Percentiles rank a stretch among this genome's conserved stretches.
phyloP scores from a whole-genome alignment of 2,888 invertebrate genomes.

The Amorpha juglandis region DNA sequence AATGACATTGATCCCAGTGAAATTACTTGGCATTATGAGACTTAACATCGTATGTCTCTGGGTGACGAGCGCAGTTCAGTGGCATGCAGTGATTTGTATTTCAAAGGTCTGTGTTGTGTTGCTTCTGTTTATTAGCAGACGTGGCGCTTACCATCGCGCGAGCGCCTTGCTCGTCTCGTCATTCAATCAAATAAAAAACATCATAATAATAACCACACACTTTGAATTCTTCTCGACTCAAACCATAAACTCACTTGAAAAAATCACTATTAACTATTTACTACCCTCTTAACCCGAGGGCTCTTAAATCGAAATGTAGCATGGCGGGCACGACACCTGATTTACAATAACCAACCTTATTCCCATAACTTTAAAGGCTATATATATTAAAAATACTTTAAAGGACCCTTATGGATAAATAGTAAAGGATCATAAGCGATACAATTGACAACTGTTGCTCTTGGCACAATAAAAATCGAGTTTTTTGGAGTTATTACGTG shows the following conservation, averaged over 20 bases:
- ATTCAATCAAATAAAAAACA: too few species aligned
- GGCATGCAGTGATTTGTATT: too few species aligned
- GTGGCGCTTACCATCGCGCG: too few species aligned
- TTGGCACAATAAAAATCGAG: background rate
- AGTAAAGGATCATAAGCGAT: conserved; percentile 3
- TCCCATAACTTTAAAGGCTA: background rate
- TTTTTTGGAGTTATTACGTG: conserved; percentile 11
- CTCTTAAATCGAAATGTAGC: background rate
- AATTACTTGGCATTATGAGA: too few species aligned
- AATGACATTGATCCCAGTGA: too few species aligned
- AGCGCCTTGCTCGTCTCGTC: too few species aligned
- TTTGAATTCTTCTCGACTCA: background rate
- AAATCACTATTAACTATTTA: conserved; percentile 22
- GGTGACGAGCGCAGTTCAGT: too few species aligned
- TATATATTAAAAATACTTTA: background rate
- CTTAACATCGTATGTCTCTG: too few species aligned
- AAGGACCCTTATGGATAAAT: conserved; percentile 2
- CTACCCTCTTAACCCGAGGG: conserved; percentile 7
- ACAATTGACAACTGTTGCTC: conserved; percentile 20
- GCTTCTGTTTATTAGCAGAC: too few species aligned
- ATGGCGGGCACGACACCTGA: too few species aligned
- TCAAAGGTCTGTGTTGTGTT: too few species aligned
- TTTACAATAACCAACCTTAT: background rate
- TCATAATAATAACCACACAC: background rate
- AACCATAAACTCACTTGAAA: conserved; percentile 13